phyloP scores from a whole-genome alignment of 2,113 vertebrate genomes.

The Sciurus niger region DNA sequence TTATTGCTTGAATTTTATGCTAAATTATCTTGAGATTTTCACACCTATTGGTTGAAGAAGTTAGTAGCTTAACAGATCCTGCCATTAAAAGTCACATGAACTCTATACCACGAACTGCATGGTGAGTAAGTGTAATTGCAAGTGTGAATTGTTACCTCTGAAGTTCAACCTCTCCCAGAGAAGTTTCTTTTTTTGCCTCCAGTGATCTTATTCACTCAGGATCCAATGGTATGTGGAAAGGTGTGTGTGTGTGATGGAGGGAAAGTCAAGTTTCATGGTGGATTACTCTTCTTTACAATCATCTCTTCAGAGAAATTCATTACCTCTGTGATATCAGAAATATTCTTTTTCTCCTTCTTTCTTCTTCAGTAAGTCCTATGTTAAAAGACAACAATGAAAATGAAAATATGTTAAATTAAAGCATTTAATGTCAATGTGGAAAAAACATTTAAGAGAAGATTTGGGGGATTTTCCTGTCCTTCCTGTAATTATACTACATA shows the following conservation, averaged over 20 bases:
- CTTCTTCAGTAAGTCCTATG: neutral
- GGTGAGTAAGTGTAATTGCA: neutral
- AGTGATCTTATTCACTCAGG: neutral
- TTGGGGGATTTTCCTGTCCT: neutral
- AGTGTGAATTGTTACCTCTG: neutral
- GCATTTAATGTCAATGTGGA: neutral
- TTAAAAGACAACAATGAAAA: neutral
- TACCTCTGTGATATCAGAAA: neutral
- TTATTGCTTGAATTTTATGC: neutral
- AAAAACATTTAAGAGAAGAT: neutral
- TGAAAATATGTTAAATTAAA: constrained; percentile 24
- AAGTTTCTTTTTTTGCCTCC: neutral
- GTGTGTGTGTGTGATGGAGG: neutral
- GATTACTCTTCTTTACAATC: neutral
- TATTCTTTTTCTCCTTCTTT: neutral
- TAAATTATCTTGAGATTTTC: neutral
- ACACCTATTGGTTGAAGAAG: neutral
- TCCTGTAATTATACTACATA: neutral
- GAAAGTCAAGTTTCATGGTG: neutral
- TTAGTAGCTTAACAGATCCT: neutral
- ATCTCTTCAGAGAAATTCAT: neutral
- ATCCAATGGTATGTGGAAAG: neutral
- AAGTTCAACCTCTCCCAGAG: neutral
- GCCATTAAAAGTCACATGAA: neutral
- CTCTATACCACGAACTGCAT: neutral